Evolutionary conservation across 1,140 invertebrate genomes (phyloP), one percentile per base, ranked within the genome.

Genomic region (Aphidius gifuensis): DNA sequence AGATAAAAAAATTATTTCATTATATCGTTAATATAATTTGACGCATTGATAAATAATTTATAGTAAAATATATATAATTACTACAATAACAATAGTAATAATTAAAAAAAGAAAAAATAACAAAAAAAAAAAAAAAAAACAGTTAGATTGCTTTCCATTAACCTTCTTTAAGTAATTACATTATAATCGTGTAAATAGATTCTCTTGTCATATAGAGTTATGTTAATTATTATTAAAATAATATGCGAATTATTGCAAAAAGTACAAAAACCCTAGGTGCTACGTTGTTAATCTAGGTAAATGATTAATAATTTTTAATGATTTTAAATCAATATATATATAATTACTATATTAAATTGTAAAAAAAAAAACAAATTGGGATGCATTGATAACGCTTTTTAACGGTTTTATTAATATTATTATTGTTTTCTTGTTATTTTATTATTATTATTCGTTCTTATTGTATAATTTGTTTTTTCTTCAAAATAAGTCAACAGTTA

Each of bases 211-310:
- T 72, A 74, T 60, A 65, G 67, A 69, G 72, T 68, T 64, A 66
- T 67, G 66, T 69, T 66, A 61, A 65, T 64, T 47, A 62, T 66
- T 64, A 32, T 32, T 32, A 32, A 69, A 63, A 65, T 60, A 62
- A 62, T 61, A 76, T 70, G 74, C 75, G 51, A 79, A 80, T 79
- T 77, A 79, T 77, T 79, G 72, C 71, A 77, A 79, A 68, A 80
- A 80, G 78, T 79, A 80, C 78, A 80, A 80, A 78, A 78, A 79
- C 74, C 77, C 77, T 80, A 81, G 79, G 78, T 81, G 79, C 79
- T 81, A 80, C 74, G 74, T 79, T 76, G 71, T 81, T 79, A 79
- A 67, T 72, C 73, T 80, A 79, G 75, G 71, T 77, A 75, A 65
- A 61, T 68, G 67, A 64, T 69, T 67, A 69, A 69, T 70, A 71